A percentile compares a stretch with the other conserved stretches of the same genome.
These are phyloP conservation scores for Petrolisthes manimaculis DNA, from an alignment of 2,888 invertebrate species.

Conservation along the genomic window DNA sequence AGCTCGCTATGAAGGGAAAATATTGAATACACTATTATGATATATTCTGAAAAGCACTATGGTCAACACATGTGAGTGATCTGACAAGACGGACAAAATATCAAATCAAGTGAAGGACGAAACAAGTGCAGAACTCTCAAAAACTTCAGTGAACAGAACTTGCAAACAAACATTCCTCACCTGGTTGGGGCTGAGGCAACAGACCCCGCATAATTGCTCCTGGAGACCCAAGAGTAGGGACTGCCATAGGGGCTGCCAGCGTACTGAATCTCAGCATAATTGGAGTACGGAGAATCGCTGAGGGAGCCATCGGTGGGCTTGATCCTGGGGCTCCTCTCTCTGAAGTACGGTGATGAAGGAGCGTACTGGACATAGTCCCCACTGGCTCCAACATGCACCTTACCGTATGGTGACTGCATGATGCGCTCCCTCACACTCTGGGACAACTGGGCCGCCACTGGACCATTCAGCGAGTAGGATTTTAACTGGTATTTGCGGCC, in stretches of 20 bases:
- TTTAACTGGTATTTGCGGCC: constrained; percentile 74
- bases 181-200: constrained; percentile 65
- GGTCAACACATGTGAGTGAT: constrained; percentile 14
- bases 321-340: constrained; percentile 67
- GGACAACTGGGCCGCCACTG: constrained; percentile 86
- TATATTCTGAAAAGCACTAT: constrained; percentile 35
- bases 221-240: constrained; percentile 86
- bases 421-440: constrained; percentile 87
- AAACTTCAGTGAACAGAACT: neutral
- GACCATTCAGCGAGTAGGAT: constrained; percentile 86
- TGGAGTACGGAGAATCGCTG: constrained; percentile 75
- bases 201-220: constrained; percentile 69
- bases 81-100: neutral
- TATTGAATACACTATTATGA: constrained; percentile 15
- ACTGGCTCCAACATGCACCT: constrained; percentile 76
- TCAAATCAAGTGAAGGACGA: constrained; percentile 1
- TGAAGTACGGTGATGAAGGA: constrained; percentile 52
- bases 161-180: constrained; percentile 35
- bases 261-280: constrained; percentile 68
- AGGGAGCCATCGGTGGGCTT: constrained; percentile 78
- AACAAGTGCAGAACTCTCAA: constrained; percentile 20
- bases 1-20: constrained; percentile 9
- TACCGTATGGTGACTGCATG: constrained; percentile 74
- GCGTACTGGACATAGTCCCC: constrained; percentile 55
- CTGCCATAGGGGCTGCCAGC: constrained; percentile 71